Evolutionary conservation across 2,888 invertebrate genomes (phyloP).

Genomic region (Philonicus albiceps): DNA sequence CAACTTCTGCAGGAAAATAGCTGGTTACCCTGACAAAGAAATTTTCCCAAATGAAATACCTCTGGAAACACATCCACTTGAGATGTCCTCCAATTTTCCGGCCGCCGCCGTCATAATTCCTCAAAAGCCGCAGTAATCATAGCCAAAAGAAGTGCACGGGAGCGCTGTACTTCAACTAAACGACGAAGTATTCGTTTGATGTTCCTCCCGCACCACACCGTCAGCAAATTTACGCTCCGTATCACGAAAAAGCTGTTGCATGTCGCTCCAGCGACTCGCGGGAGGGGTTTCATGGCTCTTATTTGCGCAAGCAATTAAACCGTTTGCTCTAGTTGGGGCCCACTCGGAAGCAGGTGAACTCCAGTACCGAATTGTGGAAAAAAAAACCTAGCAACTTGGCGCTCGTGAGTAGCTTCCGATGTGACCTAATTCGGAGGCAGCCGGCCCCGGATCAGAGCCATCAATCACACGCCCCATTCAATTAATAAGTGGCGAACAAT

Average conservation of each 20-base stretch:
- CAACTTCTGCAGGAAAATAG: not conserved
- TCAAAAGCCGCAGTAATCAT: not conserved
- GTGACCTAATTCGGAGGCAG: not conserved
- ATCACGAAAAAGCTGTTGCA: not conserved
- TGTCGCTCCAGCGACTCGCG: not conserved
- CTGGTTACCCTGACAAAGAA: too few relatives aligned
- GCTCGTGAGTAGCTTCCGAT: not conserved
- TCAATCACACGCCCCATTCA: slow-evolving; percentile 6
- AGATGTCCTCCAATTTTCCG: not conserved
- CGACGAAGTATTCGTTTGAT: not conserved
- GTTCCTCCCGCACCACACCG: not conserved
- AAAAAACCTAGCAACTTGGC: not conserved
- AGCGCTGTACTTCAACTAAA: not conserved
- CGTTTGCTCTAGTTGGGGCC: not conserved
- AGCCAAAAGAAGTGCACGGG: not conserved
- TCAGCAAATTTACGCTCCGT: not conserved
- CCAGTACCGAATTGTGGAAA: not conserved
- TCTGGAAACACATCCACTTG: not conserved
- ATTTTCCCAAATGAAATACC: too few relatives aligned
- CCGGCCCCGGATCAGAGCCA: not conserved
- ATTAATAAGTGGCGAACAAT: not conserved
- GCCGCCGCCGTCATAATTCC: not conserved
- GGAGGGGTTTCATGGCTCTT: not conserved
- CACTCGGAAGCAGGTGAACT: not conserved
- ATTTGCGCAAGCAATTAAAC: not conserved